These are phyloP conservation scores for Cuniculus paca DNA, from an alignment of 2,797 vertebrate species.

Conservation along the genomic window DNA sequence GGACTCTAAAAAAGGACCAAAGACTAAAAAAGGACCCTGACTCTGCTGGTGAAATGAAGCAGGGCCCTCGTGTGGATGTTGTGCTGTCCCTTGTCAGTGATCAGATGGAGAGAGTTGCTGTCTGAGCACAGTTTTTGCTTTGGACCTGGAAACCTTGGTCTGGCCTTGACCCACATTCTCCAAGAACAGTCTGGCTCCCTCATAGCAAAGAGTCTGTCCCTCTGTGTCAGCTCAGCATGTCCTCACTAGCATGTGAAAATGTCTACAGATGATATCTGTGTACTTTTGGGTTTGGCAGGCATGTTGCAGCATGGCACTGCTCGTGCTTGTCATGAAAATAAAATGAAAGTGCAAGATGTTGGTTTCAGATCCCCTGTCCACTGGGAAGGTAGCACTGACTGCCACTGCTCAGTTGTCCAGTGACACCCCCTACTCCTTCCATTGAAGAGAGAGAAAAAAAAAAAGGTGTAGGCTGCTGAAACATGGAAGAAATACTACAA, in stretches of 20 bases:
- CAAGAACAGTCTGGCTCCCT: slow-evolving; percentile 19
- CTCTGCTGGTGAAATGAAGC: background rate
- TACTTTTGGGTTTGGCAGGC: background rate
- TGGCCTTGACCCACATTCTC: slow-evolving; percentile 79
- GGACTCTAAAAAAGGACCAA: background rate
- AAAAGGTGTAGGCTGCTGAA: background rate
- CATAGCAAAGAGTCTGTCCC: background rate
- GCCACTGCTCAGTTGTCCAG: background rate
- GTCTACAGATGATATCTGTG: background rate
- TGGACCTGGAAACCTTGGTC: slow-evolving; percentile 63
- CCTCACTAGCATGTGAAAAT: background rate
- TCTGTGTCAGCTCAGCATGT: background rate
- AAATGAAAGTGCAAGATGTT: background rate
- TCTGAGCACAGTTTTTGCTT: slow-evolving; percentile 30
- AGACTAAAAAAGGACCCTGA: too few species aligned
- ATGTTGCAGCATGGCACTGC: background rate
- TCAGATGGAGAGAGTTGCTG: background rate
- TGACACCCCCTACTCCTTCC: accelerated
- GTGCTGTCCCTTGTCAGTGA: background rate
- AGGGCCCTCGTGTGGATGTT: accelerated
- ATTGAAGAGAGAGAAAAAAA: background rate
- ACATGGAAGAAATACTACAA: background rate
- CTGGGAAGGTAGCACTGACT: background rate
- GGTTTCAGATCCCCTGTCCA: background rate
- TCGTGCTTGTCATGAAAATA: background rate